Conservation (phyloP, 2,797 vertebrate species). For the Pipistrellus pygmaeus region DNA sequence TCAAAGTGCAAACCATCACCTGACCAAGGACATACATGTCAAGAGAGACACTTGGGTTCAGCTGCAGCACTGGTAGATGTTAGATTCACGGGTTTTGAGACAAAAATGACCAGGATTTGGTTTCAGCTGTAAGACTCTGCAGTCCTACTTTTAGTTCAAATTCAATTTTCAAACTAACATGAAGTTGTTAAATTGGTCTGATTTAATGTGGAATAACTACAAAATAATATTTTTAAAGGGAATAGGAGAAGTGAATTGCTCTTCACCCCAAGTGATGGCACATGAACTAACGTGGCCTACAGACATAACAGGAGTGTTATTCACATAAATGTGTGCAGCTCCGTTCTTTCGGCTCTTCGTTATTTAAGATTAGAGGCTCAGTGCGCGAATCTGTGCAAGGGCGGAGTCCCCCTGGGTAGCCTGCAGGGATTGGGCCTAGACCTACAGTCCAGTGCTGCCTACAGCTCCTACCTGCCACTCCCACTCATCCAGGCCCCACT, state of each 20-base stretch:
- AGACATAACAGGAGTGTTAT: not conserved
- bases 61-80: not conserved
- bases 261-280: not conserved
- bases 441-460: too few relatives aligned
- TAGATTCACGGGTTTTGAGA: not conserved
- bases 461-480: too few relatives aligned
- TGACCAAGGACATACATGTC: not conserved
- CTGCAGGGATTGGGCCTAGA: too few relatives aligned
- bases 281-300: not conserved
- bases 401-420: too few relatives aligned
- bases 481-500: too few relatives aligned
- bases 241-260: not conserved
- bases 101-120: not conserved
- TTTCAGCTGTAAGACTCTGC: not conserved
- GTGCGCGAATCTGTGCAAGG: too few relatives aligned
- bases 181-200: not conserved
- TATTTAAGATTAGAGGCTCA: not conserved
- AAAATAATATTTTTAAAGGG: not conserved
- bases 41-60: not conserved
- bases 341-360: not conserved
- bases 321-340: not conserved
- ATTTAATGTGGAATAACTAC: not conserved
- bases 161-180: not conserved
- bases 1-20: slow-evolving; percentile 52
- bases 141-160: not conserved